Evolutionary conservation across 2,113 vertebrate species (phyloP), one percentile per base, ranked within the genome.

Genomic region (Scalopus aquaticus): DNA sequence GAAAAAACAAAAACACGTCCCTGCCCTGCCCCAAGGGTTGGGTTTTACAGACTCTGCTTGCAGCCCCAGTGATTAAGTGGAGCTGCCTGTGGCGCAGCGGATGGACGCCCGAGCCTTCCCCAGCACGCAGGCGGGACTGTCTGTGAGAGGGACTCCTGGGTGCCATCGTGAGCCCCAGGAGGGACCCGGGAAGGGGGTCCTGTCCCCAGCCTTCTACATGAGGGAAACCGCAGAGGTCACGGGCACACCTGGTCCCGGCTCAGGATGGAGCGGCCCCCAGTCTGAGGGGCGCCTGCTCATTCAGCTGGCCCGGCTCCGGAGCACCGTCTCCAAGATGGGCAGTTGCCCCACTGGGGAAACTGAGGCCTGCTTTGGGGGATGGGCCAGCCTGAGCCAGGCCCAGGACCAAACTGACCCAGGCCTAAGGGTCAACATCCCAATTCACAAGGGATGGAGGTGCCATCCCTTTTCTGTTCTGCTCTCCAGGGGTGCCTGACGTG

Each of bases 61-160:
- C 13, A 51, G 24, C 6, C 17, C 12, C 4, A 26, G 22, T 11
- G 39, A n/a, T 11, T 1, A 4, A 35, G 13, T 10, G 39, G 10
- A 39, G 51, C 51, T 56, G 4, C 1, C 9, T 44, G 28, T 3
- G 17, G 6, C 30, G 3, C 6, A 0, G 32, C 54, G 19, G 5
- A 13, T 0, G 0, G 58, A 56, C 64, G 51, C 65, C 35, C 3
- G 26, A n/a, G 54, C 37, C 12, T 7, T 30, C 32, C 44, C 44
- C 20, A 5, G 54, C 19, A 20, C 6, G 51, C 51, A 3, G 20
- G 17, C 3, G 17, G 51, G 19, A 54, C 2, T 9, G 10, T 3
- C 32, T 20, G 1, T 0, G n/a, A 37, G 56, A 17, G 0, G 2
- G 6, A 20, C 8, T 15, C 32, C 20, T 5, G 0, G n/a, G 24